Base-by-base conservation (phyloP, 2,888 invertebrate species). In the Cenopis cana region DNA sequence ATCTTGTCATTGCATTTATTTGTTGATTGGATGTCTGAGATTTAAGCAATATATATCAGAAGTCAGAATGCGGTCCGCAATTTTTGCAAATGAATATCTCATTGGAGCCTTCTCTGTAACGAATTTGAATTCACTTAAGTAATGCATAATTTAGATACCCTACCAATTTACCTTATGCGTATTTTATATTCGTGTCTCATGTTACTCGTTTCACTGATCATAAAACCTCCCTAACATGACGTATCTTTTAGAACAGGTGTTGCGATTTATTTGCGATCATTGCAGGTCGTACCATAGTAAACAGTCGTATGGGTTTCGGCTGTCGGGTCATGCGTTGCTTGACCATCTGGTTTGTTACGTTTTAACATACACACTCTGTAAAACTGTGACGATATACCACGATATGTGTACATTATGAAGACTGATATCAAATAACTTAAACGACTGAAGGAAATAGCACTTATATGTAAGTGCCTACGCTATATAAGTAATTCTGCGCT, bases 261-360 rank as follows among this genome's bases (percentile, higher is more conserved):
- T 79, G 82, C 81, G 79, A 80, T 80, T 78, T 86, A 85, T 88
- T 88, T 89, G 85, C 87, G 90, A 86, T 90, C 87, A 87, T 91
- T 91, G 78, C 91, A 91, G 91, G 91, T 91, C 85, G 85, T 84
- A 82, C 83, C 85, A 80, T 87, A 85, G 83, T 86, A 85, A 81
- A 78, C 77, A 75, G 75, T 81, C 78, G 82, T 82, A 87, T 83
- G 87, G 85, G 82, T 85, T 83, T 78, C 80, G 81, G 80, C 85
- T 82, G 85, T 80, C 78, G 86, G 89, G 89, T 89, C 88, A 86
- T 86, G 84, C 87, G 86, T 87, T 84, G 87, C 87, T 87, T 90
- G 90, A 89, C 87, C 89, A 85, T 83, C 86, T 84, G 90, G 90
- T 91, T 90, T 90, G 91, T 91, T 87, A 82, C 81, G 83, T 87